Evolutionary conservation across 2,888 invertebrate species (phyloP).

Genomic region (Drosophila imparisetae): DNA sequence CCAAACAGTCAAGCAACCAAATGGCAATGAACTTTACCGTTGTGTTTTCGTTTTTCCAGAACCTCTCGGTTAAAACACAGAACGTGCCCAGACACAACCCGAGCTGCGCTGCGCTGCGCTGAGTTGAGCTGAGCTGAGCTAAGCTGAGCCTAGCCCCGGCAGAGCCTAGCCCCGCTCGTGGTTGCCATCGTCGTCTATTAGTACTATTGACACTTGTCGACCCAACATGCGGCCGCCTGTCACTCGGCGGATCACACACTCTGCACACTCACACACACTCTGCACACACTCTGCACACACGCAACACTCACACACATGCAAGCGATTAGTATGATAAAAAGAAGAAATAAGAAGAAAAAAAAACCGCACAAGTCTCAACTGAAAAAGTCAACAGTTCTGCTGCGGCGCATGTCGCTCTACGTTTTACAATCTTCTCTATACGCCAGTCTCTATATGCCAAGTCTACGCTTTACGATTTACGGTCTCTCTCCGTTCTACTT

Average conservation of each 20-base stretch:
- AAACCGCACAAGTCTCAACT: slow-evolving; percentile 52
- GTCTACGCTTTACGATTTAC: slow-evolving; percentile 31
- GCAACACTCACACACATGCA: slow-evolving; percentile 28
- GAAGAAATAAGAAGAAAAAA: slow-evolving; percentile 1
- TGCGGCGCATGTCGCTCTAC: slow-evolving; percentile 59
- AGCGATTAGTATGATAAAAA: slow-evolving; percentile 49
- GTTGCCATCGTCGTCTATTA: slow-evolving; percentile 68
- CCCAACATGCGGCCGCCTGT: slow-evolving; percentile 74
- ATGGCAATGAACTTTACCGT: slow-evolving; percentile 82
- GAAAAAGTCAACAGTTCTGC: slow-evolving; percentile 74
- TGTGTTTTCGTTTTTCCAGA: slow-evolving; percentile 54
- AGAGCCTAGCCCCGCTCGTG: slow-evolving; percentile 37
- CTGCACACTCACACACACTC: slow-evolving; percentile 25
- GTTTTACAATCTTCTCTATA: slow-evolving; percentile 39
- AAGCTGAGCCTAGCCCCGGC: background rate
- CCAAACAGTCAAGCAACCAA: slow-evolving; percentile 53
- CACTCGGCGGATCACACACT: slow-evolving; percentile 68
- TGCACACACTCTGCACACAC: slow-evolving; percentile 10
- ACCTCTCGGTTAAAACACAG: slow-evolving; percentile 31
- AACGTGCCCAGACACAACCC: slow-evolving; percentile 55
- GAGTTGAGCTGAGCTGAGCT: background rate
- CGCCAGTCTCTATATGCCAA: slow-evolving; percentile 27
- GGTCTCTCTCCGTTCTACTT: slow-evolving; percentile 4
- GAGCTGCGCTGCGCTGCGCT: background rate
- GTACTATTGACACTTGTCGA: slow-evolving; percentile 83